Evolutionary conservation across 2,888 invertebrate species (phyloP).

Genomic region (Euphydryas editha): DNA sequence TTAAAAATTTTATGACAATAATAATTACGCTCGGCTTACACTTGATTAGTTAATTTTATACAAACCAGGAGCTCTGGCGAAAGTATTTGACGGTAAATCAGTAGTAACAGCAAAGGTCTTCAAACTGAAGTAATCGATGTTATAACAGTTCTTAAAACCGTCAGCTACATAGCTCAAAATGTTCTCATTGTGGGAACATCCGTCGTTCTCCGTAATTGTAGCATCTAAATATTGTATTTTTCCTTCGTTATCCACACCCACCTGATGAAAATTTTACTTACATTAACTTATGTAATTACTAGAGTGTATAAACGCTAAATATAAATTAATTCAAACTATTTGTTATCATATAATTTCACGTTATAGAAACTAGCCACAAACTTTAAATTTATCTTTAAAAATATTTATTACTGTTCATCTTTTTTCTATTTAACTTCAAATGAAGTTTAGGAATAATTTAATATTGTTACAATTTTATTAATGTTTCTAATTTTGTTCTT

Average conservation of each 20-base stretch:
- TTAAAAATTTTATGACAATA: background rate
- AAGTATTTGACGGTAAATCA: slow-evolving; percentile 87
- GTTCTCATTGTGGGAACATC: slow-evolving; percentile 78
- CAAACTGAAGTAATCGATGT: slow-evolving; percentile 78
- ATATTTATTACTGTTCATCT: too few species aligned
- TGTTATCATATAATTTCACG: background rate
- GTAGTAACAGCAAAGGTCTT: slow-evolving; percentile 79
- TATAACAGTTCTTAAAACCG: slow-evolving; percentile 83
- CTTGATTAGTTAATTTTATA: background rate
- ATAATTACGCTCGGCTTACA: background rate
- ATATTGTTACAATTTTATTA: background rate
- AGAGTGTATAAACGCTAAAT: background rate
- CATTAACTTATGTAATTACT: background rate
- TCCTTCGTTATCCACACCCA: slow-evolving; percentile 85
- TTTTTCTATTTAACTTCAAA: too few species aligned
- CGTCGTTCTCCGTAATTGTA: slow-evolving; percentile 75
- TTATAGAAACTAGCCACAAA: too few species aligned
- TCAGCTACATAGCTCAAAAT: slow-evolving; percentile 56
- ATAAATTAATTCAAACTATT: background rate
- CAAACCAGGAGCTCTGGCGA: slow-evolving; percentile 87
- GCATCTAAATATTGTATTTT: slow-evolving; percentile 85
- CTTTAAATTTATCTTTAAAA: too few species aligned
- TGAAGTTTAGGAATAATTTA: too few species aligned
- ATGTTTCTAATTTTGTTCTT: too few species aligned
- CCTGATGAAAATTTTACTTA: slow-evolving; percentile 55